Percentiles rank a stretch among this genome's conserved stretches.
These are phyloP conservation scores for Symphodus melops DNA, from an alignment of 2,113 vertebrate species.

Conservation along the genomic window DNA sequence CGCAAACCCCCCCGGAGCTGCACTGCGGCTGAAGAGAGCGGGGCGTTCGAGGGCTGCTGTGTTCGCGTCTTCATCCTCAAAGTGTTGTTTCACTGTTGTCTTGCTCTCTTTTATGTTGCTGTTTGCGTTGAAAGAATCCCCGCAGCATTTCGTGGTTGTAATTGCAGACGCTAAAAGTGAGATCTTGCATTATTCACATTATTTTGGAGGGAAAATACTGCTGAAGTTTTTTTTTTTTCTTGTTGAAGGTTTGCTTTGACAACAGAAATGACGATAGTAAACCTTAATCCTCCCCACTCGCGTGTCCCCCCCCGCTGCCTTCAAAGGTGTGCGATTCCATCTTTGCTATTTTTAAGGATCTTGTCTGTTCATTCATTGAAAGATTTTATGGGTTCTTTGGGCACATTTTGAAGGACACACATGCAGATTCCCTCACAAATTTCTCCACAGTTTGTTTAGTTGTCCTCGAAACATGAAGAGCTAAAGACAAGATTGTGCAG, in stretches of 20 bases:
- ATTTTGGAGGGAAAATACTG: neutral
- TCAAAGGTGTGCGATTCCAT: too few relatives aligned
- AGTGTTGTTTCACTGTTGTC: slow-evolving; percentile 22
- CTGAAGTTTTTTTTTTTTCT: neutral
- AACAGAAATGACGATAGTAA: neutral
- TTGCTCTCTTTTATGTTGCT: neutral
- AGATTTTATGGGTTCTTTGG: too few relatives aligned
- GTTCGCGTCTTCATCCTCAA: slow-evolving; percentile 39
- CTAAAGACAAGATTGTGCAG: too few relatives aligned
- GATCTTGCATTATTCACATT: neutral
- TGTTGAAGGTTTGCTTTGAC: neutral
- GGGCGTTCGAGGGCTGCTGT: slow-evolving; percentile 18
- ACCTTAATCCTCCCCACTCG: too few relatives aligned
- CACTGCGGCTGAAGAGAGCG: slow-evolving; percentile 50
- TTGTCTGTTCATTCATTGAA: too few relatives aligned
- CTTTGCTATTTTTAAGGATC: too few relatives aligned
- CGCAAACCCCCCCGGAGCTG: slow-evolving; percentile 24
- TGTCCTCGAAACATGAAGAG: too few relatives aligned
- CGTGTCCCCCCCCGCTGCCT: too few relatives aligned
- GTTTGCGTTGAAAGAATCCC: neutral
- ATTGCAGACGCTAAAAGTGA: neutral
- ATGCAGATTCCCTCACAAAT: too few relatives aligned
- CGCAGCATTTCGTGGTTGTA: neutral
- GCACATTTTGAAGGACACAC: too few relatives aligned
- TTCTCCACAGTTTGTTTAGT: too few relatives aligned